Evolutionary conservation across 2,888 invertebrate species (phyloP).

Genomic region (Liopterus haemorrhoidalis): DNA sequence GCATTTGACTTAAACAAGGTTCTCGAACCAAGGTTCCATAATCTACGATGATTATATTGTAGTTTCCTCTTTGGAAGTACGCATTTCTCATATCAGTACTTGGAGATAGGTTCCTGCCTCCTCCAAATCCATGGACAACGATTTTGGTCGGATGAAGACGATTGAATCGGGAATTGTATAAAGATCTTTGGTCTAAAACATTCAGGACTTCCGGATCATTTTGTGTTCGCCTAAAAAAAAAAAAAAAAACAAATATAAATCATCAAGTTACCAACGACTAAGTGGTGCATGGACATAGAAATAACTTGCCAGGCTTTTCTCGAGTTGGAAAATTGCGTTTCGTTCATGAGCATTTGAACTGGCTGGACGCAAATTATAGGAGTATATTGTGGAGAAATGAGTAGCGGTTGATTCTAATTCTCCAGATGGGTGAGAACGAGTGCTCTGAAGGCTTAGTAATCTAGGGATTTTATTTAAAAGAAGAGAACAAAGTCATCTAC

Average conservation of each 20-base stretch:
- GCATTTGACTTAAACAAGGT: slow-evolving; percentile 66
- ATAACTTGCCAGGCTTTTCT: too few relatives aligned
- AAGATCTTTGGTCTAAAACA: slow-evolving; percentile 62
- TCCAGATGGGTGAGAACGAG: too few relatives aligned
- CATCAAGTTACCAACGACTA: too few relatives aligned
- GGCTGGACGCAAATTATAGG: too few relatives aligned
- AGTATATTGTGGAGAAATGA: too few relatives aligned
- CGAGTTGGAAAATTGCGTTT: too few relatives aligned
- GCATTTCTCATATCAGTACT: slow-evolving; percentile 81
- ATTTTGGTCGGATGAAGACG: slow-evolving; percentile 75
- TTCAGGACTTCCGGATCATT: slow-evolving; percentile 65
- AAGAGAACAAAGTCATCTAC: too few relatives aligned
- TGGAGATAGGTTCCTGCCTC: slow-evolving; percentile 72
- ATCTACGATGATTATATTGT: slow-evolving; percentile 84
- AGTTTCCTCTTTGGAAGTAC: slow-evolving; percentile 72
- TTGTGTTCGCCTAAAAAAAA: slow-evolving; percentile 60
- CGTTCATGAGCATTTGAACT: too few relatives aligned
- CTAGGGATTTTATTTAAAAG: too few relatives aligned
- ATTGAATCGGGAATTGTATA: slow-evolving; percentile 72
- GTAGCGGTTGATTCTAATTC: too few relatives aligned
- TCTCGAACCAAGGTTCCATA: slow-evolving; percentile 73
- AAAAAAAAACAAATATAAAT: slow-evolving; percentile 10
- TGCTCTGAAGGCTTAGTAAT: too few relatives aligned
- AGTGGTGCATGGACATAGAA: too few relatives aligned
- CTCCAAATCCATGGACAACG: slow-evolving; percentile 87